A percentile compares a stretch with the other conserved stretches of the same genome.
These are phyloP conservation scores for Gryllus bimaculatus DNA, from an alignment of 1,140 invertebrate genomes.

Conservation along the genomic window DNA sequence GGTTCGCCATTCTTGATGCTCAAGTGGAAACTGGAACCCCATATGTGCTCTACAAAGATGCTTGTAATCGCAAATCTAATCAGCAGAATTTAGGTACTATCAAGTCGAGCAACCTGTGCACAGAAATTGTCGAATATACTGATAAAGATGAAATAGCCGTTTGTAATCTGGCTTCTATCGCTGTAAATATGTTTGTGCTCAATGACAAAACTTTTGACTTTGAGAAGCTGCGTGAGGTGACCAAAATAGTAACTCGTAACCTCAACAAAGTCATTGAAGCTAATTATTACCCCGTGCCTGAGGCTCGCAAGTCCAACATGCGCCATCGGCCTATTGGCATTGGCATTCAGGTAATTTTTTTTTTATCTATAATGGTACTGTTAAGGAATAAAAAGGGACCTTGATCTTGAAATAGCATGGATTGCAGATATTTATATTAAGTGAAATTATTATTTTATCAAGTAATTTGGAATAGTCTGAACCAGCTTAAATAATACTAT, in stretches of 20 bases:
- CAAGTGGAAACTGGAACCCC: slow-evolving; percentile 98
- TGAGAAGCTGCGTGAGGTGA: slow-evolving; percentile 73
- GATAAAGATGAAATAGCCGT: slow-evolving; percentile 66
- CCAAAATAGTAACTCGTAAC: slow-evolving; percentile 84
- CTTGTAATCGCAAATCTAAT: slow-evolving; percentile 95
- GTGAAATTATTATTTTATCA: no score
- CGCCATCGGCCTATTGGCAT: slow-evolving; percentile 93
- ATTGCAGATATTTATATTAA: no score
- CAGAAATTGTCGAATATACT: slow-evolving; percentile 94
- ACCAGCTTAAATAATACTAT: no score
- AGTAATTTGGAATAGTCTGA: no score
- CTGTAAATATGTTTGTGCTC: slow-evolving; percentile 93
- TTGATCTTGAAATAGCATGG: no score
- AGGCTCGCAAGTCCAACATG: slow-evolving; percentile 77
- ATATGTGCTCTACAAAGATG: slow-evolving; percentile 97
- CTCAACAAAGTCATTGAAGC: slow-evolving; percentile 97
- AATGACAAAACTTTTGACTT: slow-evolving; percentile 76
- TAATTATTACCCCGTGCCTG: slow-evolving; percentile 90
- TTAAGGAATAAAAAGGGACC: no score
- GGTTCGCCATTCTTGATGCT: slow-evolving; percentile 89
- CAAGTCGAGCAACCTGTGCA: slow-evolving; percentile 96
- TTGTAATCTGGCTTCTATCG: slow-evolving; percentile 96
- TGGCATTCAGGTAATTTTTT: slow-evolving; percentile 54
- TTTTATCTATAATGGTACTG: no score
- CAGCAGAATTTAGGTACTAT: slow-evolving; percentile 98